Percentiles rank a stretch among this genome's conserved stretches.
Evolutionary conservation across 2,797 vertebrate species (phyloP).

Genomic region (Lindbergichthys nudifrons): DNA sequence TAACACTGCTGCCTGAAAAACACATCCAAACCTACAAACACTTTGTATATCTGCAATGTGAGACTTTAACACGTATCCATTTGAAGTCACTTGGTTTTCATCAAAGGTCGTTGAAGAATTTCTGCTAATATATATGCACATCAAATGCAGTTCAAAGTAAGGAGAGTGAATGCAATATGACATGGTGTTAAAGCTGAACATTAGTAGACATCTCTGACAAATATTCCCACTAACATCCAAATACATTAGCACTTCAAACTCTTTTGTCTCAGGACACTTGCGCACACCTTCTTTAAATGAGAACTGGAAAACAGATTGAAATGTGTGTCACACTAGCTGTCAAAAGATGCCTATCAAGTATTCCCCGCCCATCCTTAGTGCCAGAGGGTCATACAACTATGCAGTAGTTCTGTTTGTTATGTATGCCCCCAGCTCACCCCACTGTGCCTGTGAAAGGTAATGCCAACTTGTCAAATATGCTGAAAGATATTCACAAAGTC

Average conservation of each 20-base stretch:
- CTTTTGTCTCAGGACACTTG: not conserved
- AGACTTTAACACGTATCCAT: conserved; percentile 5
- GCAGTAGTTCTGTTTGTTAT: conserved; percentile 45
- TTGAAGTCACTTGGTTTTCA: not conserved
- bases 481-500: conserved; percentile 57
- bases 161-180: not conserved
- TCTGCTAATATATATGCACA: not conserved
- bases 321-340: conserved; percentile 19
- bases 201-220: not conserved
- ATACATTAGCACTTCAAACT: not conserved
- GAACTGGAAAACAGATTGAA: conserved; percentile 27
- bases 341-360: conserved; percentile 25
- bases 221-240: not conserved
- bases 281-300: conserved; percentile 16
- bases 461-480: conserved; percentile 45
- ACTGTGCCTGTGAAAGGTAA: conserved; percentile 40
- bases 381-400: conserved; percentile 48
- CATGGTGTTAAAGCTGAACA: conserved; percentile 3
- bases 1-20: conserved; percentile 10
- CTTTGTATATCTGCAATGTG: conserved; percentile 9
- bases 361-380: conserved; percentile 26
- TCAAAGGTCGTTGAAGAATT: not conserved
- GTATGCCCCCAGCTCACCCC: conserved; percentile 27
- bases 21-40: conserved; percentile 14
- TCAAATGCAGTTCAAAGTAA: conserved; percentile 12